Percentiles rank a stretch among this genome's conserved stretches.
Evolutionary conservation across 2,113 vertebrate species (phyloP).

Genomic region (Plectropomus leopardus): DNA sequence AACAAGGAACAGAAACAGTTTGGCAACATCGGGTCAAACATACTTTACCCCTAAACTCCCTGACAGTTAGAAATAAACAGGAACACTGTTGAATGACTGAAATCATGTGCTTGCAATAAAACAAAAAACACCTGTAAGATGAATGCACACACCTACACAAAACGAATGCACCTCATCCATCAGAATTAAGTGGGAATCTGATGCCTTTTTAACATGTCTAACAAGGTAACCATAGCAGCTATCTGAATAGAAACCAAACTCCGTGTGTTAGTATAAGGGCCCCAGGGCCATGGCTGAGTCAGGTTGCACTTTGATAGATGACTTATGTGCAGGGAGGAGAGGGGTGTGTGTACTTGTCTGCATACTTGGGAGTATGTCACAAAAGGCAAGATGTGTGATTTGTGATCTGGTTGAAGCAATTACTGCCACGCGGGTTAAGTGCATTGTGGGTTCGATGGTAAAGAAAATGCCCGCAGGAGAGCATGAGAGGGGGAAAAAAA

Average conservation of each 20-base stretch:
- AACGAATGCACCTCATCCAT: slow-evolving; percentile 12
- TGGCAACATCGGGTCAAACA: slow-evolving; percentile 9
- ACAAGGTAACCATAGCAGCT: slow-evolving; percentile 12
- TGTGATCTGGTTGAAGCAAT: slow-evolving; percentile 63
- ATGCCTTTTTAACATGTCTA: slow-evolving; percentile 23
- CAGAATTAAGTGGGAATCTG: slow-evolving; percentile 15
- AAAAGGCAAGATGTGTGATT: slow-evolving; percentile 67
- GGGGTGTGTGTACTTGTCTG: slow-evolving; percentile 59
- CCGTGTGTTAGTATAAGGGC: slow-evolving; percentile 51
- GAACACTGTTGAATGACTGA: not conserved
- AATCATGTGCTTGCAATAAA: not conserved
- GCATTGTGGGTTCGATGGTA: slow-evolving; percentile 49
- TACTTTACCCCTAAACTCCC: not conserved
- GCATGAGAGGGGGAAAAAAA: slow-evolving; percentile 15
- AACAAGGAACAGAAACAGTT: slow-evolving; percentile 33
- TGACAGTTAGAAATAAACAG: not conserved
- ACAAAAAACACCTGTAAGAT: slow-evolving; percentile 32
- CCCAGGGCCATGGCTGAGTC: slow-evolving; percentile 44
- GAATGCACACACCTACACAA: not conserved
- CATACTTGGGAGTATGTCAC: slow-evolving; percentile 64
- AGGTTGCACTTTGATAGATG: slow-evolving; percentile 49
- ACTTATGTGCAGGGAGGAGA: slow-evolving; percentile 44
- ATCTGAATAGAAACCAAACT: slow-evolving; percentile 13
- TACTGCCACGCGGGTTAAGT: slow-evolving; percentile 61
- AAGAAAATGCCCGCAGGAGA: slow-evolving; percentile 42